phyloP scores from a whole-genome alignment of 2,797 vertebrate species.

The Acomys russatus region DNA sequence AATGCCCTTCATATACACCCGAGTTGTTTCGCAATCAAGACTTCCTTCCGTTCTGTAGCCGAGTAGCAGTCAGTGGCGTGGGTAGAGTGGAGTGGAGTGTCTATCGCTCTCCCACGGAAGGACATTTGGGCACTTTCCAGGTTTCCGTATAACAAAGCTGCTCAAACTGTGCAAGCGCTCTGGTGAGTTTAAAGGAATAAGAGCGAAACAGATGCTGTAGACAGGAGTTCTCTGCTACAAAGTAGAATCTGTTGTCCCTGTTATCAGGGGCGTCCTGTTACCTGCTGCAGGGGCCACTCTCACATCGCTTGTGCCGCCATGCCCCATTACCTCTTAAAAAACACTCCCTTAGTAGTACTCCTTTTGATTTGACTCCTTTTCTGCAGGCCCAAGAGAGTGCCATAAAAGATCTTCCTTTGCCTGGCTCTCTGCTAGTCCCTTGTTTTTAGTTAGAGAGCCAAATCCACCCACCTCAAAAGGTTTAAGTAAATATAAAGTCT shows the following conservation, averaged over 20 bases:
- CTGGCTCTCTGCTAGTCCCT: background rate
- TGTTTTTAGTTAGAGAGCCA: background rate
- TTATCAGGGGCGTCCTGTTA: background rate
- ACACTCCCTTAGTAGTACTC: background rate
- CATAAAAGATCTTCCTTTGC: background rate
- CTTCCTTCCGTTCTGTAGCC: background rate
- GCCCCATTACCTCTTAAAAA: background rate
- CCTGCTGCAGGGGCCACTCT: background rate
- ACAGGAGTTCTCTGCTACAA: background rate
- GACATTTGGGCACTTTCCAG: background rate
- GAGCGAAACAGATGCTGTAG: background rate
- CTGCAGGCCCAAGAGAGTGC: background rate
- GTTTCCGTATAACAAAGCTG: background rate
- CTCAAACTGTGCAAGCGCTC: background rate
- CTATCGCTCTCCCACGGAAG: background rate
- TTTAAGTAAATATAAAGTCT: constrained; percentile 24
- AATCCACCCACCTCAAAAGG: background rate
- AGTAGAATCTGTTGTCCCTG: background rate
- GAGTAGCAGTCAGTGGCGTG: background rate
- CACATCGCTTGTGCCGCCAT: background rate
- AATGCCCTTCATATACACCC: background rate
- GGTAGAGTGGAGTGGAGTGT: fast-evolving
- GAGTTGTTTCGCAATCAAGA: background rate
- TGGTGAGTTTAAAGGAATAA: background rate
- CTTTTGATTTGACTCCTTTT: background rate